Evolutionary conservation across 2,113 vertebrate genomes (phyloP), one percentile per base, ranked within the genome.

Genomic region (Alouatta palliata): DNA sequence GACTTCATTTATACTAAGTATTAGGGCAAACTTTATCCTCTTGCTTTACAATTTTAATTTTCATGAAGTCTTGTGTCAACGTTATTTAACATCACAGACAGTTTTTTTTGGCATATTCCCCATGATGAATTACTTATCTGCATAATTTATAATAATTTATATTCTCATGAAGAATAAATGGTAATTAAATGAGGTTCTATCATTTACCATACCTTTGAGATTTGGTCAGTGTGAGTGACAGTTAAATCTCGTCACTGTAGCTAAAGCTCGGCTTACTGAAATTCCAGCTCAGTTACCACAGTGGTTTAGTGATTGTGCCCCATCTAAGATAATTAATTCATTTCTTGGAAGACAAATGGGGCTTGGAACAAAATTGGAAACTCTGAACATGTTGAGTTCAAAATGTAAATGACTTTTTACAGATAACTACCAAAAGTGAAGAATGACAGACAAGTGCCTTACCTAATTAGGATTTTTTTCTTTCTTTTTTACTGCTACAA

Each of bases 401-500:
- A 98, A 97, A 97, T 97, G 90, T 80, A 98, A 97, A 95, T 95
- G 84, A 96, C 56, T 98, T 98, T 98, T 90, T 82, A 91, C 19
- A 64, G 43, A 82, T 89, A 95, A 97, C 40, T 97, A 95, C 80
- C 95, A 90, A 91, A 79, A 93, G 14, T 68, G 87, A 73, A 89
- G 96, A 97, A 96, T 90, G 97, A 94, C 49, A 95, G 94, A 87
- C 93, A 95, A 97, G 90, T 96, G 94, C 66, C 95, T 96, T 97
- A 96, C 98, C 97, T 98, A 98, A 98, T 98, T 98, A 98, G 98
- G 97, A 97, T 97, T 97, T 30, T 96, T 90, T 64, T 81, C 97
- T 97, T 30, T 96, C 90, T 64, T 85, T 98, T 98, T 98, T 94
- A 87, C 82, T 97, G 98, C 90, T 96, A 91, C 94, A 90, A 96